Evolutionary conservation across 30 jellyfish, hydroid and myxozoan species (phyloP), one percentile per base, ranked within the genome.

Genomic region (Catostylus mosaicus): DNA sequence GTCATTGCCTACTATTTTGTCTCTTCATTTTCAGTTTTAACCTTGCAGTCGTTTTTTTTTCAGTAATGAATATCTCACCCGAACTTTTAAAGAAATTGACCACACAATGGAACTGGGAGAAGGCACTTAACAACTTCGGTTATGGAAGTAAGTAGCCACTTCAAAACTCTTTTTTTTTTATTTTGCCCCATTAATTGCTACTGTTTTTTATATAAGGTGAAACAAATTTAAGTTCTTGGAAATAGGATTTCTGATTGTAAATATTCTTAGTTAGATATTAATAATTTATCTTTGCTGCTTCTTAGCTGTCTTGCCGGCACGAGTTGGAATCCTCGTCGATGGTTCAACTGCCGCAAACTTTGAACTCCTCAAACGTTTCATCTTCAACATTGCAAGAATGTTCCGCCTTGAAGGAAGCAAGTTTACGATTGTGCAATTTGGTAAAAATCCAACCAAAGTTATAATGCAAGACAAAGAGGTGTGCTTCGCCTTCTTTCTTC

Each of bases 21-120:
- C n/a, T n/a, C n/a, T n/a, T n/a, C n/a, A n/a, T n/a, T n/a, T n/a
- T n/a, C n/a, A n/a, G n/a, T n/a, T 43, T 43, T 6, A 43, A 43
- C 69, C n/a, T 56, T 56, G 11, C 26, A 6, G 5, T n/a, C 64
- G 5, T 27, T 7, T 31, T 48, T 3, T 33, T 79, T 45, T n/a
- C 47, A 83, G 93, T 83, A 47, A 71, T 83, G 86, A 74, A 71
- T 66, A 54, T 83, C 29, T 3, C 86, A 32, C 93, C 93, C 11
- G 93, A 36, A 36, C 46, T 85, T 2, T 72, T 85, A 40, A 72
- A 73, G 45, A 73, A 54, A 26, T 52, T 85, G n/a, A 50, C 88
- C 38, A 30, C 75, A 19, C 88, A 75, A 74, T 85, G 95, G 95
- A 85, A 85, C 30, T 85, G 95, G 95, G 88, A 73, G 48, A 73